Evolutionary conservation across 2,888 invertebrate genomes (phyloP).

Genomic region (Netelia inedita): DNA sequence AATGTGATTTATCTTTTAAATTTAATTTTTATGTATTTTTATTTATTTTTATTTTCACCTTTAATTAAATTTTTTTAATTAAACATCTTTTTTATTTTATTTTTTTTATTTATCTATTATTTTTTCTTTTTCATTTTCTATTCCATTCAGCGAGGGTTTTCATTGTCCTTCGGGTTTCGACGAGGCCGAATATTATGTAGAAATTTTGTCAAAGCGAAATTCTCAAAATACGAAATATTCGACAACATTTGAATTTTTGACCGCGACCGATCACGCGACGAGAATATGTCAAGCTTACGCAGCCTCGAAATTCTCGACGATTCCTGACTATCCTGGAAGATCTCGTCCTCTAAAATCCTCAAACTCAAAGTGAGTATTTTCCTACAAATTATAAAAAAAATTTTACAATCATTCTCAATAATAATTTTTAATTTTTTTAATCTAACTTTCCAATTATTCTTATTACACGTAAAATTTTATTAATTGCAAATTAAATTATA

Average conservation of each 20-base stretch:
- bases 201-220: slow-evolving; percentile 83
- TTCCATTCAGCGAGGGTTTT: slow-evolving; percentile 74
- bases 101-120: slow-evolving; percentile 9
- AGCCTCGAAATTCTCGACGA: slow-evolving; percentile 42
- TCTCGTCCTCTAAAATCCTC: slow-evolving; percentile 20
- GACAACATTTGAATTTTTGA: not conserved
- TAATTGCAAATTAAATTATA: not conserved
- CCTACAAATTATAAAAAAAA: not conserved
- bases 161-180: slow-evolving; percentile 85
- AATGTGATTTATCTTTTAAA: not conserved
- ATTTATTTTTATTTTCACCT: not conserved
- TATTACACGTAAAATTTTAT: too few relatives aligned
- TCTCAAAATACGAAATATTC: slow-evolving; percentile 24
- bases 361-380: slow-evolving; percentile 29
- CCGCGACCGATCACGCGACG: slow-evolving; percentile 11
- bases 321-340: slow-evolving; percentile 11
- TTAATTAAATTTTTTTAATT: too few relatives aligned
- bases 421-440: too few relatives aligned
- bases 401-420: not conserved
- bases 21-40: not conserved
- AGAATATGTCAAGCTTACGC: slow-evolving; percentile 60
- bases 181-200: slow-evolving; percentile 86
- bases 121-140: not conserved
- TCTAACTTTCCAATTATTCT: not conserved
- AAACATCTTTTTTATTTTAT: too few relatives aligned